Conservation (phyloP, 2,113 vertebrate genomes). For the Tupaia chinensis region DNA sequence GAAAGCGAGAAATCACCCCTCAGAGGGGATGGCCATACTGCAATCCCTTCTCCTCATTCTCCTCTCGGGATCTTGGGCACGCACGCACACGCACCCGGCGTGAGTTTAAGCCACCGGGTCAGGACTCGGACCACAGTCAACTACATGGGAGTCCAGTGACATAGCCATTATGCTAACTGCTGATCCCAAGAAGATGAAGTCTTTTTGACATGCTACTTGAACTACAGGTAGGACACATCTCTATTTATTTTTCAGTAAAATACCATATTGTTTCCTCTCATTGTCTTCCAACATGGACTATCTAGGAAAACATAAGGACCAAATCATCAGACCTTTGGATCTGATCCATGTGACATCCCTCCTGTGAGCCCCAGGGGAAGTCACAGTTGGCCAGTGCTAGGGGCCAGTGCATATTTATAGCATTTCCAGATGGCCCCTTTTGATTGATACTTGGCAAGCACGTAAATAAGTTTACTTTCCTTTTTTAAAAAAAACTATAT, state of each 20-base stretch:
- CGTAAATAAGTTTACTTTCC: constrained; percentile 16
- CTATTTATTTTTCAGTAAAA: background rate
- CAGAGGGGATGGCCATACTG: no score
- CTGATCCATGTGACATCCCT: no score
- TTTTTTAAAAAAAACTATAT: background rate
- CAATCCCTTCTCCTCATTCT: no score
- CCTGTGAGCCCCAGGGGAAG: background rate
- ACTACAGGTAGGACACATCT: background rate
- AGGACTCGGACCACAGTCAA: no score
- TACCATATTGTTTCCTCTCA: background rate
- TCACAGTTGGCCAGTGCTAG: background rate
- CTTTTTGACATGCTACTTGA: background rate
- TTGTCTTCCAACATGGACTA: background rate
- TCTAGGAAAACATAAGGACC: background rate
- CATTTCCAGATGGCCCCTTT: background rate
- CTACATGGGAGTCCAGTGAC: no score
- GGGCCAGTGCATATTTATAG: background rate
- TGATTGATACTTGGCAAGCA: background rate
- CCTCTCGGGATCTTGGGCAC: no score
- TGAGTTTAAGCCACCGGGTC: no score
- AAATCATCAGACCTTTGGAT: background rate
- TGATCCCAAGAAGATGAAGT: background rate
- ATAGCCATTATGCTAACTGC: no score
- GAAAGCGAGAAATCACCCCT: no score
- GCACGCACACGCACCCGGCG: no score